Conservation (phyloP, 2,888 invertebrate species). For the Lithophane leautieri region DNA sequence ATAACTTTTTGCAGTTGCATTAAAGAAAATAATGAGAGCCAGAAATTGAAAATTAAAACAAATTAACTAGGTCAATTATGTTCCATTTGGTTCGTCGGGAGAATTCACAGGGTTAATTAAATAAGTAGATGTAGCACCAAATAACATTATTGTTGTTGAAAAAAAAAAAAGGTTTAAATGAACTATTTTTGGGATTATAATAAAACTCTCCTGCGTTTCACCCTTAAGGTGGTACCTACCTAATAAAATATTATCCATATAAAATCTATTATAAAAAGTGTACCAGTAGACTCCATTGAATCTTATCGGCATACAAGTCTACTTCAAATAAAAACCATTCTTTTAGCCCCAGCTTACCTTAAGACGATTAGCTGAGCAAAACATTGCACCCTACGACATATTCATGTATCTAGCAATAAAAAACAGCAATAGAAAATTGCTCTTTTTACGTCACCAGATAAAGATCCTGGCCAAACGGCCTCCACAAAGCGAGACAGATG, state of each 20-base stretch:
- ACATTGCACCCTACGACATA: slow-evolving; percentile 60
- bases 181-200: background rate
- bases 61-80: background rate
- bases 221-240: background rate
- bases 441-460: slow-evolving; percentile 78
- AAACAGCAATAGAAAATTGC: slow-evolving; percentile 69
- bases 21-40: background rate
- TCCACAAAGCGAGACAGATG: slow-evolving; percentile 86
- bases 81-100: background rate
- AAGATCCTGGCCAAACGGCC: slow-evolving; percentile 73
- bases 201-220: background rate
- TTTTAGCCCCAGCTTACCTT: slow-evolving; percentile 54
- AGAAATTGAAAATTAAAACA: background rate
- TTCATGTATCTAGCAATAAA: slow-evolving; percentile 46
- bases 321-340: slow-evolving; percentile 52
- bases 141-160: background rate
- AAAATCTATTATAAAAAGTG: slow-evolving; percentile 25
- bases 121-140: background rate
- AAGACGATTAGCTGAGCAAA: slow-evolving; percentile 63
- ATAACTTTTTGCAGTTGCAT: background rate
- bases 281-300: slow-evolving; percentile 6
- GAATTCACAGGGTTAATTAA: background rate
- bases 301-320: slow-evolving; percentile 32
- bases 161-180: background rate
- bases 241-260: background rate